Percentiles rank a stretch among this genome's conserved stretches.
phyloP scores from a whole-genome alignment of 1,140 invertebrate species.

The Parasteatoda tepidariorum region DNA sequence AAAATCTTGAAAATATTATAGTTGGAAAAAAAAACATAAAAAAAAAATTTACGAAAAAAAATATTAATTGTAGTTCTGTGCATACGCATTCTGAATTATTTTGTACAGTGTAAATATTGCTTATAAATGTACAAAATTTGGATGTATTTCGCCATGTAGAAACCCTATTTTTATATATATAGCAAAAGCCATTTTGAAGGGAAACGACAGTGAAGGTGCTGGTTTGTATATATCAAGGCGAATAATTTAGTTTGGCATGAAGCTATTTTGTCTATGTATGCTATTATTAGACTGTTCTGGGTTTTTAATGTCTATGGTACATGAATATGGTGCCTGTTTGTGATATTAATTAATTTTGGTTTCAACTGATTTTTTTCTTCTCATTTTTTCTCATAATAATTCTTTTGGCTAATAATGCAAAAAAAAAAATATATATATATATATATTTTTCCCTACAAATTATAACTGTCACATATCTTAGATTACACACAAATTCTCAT shows the following conservation, averaged over 20 bases:
- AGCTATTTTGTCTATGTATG: conserved; percentile 55
- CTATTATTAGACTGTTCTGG: conserved; percentile 18
- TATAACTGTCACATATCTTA: no score
- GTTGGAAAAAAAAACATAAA: conserved; percentile 5
- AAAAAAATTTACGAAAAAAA: no score
- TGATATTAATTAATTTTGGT: conserved; percentile 35
- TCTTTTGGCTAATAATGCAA: no score
- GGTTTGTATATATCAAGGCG: conserved; percentile 51
- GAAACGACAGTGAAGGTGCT: conserved; percentile 50
- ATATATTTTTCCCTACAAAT: no score
- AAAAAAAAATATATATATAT: no score
- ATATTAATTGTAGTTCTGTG: conserved; percentile 34
- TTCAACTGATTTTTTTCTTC: neutral
- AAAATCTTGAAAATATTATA: conserved; percentile 15
- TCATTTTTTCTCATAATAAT: no score
- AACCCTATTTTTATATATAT: conserved; percentile 58
- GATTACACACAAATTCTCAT: no score
- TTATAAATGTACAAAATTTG: conserved; percentile 49
- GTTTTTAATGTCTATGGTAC: conserved; percentile 9
- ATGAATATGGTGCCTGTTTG: conserved; percentile 54
- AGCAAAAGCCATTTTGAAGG: conserved; percentile 58
- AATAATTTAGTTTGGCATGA: conserved; percentile 38
- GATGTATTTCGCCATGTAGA: conserved; percentile 40
- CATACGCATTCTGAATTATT: conserved; percentile 33
- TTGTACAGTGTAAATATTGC: conserved; percentile 58